Conservation (phyloP, 2,797 vertebrate species). For the Syngnathus rostellatus region DNA sequence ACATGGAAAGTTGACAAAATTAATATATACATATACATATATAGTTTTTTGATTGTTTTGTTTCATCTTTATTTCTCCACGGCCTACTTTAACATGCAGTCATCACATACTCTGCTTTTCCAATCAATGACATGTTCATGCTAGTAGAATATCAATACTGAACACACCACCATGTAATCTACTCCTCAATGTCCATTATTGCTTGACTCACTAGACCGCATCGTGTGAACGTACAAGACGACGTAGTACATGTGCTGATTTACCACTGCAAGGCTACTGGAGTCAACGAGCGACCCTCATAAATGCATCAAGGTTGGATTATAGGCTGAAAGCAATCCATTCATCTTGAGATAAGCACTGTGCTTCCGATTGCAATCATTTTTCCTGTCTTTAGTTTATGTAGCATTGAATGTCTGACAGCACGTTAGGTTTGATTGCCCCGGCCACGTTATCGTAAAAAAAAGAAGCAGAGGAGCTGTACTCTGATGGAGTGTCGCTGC, state of each 20-base stretch:
- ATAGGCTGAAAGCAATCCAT: slow-evolving; percentile 32
- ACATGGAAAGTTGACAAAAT: too few relatives aligned
- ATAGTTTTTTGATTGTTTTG: too few relatives aligned
- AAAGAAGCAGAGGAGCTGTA: slow-evolving; percentile 16
- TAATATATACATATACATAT: too few relatives aligned
- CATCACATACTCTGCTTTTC: slow-evolving; percentile 36
- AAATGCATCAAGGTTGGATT: slow-evolving; percentile 45
- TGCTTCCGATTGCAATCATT: slow-evolving; percentile 35
- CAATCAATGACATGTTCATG: slow-evolving; percentile 36
- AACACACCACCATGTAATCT: slow-evolving; percentile 43
- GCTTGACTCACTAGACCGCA: slow-evolving; percentile 23
- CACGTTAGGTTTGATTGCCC: slow-evolving; percentile 45
- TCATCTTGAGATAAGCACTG: slow-evolving; percentile 32
- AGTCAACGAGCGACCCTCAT: slow-evolving; percentile 26
- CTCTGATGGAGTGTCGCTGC: slow-evolving; percentile 31
- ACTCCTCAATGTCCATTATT: slow-evolving; percentile 40
- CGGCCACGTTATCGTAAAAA: slow-evolving; percentile 21
- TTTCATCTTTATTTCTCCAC: slow-evolving; percentile 24
- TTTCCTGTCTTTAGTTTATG: slow-evolving; percentile 40
- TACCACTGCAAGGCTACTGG: slow-evolving; percentile 22
- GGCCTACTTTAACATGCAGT: slow-evolving; percentile 29
- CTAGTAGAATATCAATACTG: slow-evolving; percentile 37
- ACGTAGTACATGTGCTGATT: slow-evolving; percentile 20
- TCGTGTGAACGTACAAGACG: slow-evolving; percentile 25
- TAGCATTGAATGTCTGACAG: slow-evolving; percentile 33